A percentile compares a stretch with the other conserved stretches of the same genome.
Evolutionary conservation across 2,888 invertebrate species (phyloP).

Genomic region (Timandra comae): DNA sequence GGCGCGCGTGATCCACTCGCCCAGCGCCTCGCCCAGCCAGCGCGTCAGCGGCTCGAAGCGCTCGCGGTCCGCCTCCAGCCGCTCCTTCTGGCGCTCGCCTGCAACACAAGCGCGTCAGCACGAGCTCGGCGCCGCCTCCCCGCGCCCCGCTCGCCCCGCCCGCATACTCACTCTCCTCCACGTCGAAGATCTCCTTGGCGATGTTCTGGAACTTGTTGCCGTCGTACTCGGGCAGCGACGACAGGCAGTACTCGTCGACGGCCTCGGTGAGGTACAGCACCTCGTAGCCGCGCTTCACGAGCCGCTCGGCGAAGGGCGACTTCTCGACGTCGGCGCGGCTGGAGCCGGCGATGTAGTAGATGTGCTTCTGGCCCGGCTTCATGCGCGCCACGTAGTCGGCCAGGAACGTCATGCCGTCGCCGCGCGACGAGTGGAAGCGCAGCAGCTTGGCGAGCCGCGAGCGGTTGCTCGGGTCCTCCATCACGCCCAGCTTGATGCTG

Average conservation of each 20-base stretch:
- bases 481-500: conserved; percentile 94
- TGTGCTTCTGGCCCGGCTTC: conserved; percentile 95
- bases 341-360: conserved; percentile 97
- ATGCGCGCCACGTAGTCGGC: conserved; percentile 95
- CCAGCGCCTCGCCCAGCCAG: conserved; percentile 12
- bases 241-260: conserved; percentile 98
- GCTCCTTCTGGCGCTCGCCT: conserved; percentile 82
- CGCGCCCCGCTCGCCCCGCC: too few species aligned
- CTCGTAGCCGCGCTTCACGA: conserved; percentile 95
- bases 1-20: conserved; percentile 4
- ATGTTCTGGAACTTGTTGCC: conserved; percentile 99
- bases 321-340: conserved; percentile 87
- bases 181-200: conserved; percentile 96
- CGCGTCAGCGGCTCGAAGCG: conserved; percentile 92
- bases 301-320: conserved; percentile 97
- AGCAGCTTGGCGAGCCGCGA: conserved; percentile 96
- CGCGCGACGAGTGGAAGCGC: conserved; percentile 89
- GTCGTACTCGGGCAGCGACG: conserved; percentile 97
- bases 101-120: conserved; percentile 4
- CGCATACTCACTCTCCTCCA: conserved; percentile 81
- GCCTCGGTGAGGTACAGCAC: conserved; percentile 96
- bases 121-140: not conserved
- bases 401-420: conserved; percentile 81
- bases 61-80: conserved; percentile 84
- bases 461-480: conserved; percentile 98